Evolutionary conservation across 2,888 invertebrate genomes (phyloP), one percentile per base, ranked within the genome.

Genomic region (Metacarcinus magister): DNA sequence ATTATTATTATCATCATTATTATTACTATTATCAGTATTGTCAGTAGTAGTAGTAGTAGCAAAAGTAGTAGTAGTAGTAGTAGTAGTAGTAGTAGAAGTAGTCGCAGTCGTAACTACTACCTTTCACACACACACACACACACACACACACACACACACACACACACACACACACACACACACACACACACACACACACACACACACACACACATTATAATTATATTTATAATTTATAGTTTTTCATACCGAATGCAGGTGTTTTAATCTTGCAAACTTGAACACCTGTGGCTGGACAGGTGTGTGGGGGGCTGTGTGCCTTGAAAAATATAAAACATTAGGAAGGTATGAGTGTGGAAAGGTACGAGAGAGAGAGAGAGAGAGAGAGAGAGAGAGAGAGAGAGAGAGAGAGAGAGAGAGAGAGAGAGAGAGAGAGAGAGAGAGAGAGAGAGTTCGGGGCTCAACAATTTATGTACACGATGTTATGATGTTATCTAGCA

Each of bases 351-450:
- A 23, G n/a, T 2, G 67, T 19, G 23, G n/a, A 5, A 23, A 67
- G 23, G 67, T 19, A 67, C n/a, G n/a, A 67, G 19, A 67, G n/a
- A n/a, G 23, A 16, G 67, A 67, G n/a, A 67, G 19, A 67, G 16
- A 67, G 67, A 23, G n/a, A 16, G 1, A 23, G 19, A 67, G 67
- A 67, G 67, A 67, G 67, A 67, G 67, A 67, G 67, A 67, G 67
- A 67, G 67, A 67, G 67, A 67, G 67, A 67, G 67, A 67, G 67
- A 67, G 67, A 67, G 67, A 67, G 67, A 67, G 67, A 16, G n/a
- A 67, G 67, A 67, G 67, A 67, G 67, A 16, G 67, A 67, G 67
- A 67, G 67, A 16, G 16, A 67, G 67, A 16, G 67, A 60, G 60
- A 60, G 60, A 16, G 10, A 60, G 60, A 16, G 60, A n/a, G n/a